phyloP scores from a whole-genome alignment of 2,797 vertebrate species.

The Sternarchorhynchus goeldii region DNA sequence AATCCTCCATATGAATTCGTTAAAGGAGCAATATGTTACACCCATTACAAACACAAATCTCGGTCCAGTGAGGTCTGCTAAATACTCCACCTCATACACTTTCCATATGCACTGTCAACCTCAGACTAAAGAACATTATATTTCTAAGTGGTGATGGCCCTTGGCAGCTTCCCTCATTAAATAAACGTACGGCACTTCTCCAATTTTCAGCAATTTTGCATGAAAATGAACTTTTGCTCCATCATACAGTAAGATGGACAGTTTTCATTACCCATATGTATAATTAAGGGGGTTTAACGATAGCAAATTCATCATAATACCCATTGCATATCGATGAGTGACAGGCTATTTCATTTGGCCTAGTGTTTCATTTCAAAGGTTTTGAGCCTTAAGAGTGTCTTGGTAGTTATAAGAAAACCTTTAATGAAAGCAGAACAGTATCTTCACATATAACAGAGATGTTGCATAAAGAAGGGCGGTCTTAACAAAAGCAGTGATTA shows the following conservation, averaged over 20 bases:
- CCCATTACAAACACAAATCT: too few species aligned
- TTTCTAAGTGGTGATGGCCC: conserved; percentile 23
- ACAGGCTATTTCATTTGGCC: conserved; percentile 70
- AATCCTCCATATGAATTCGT: too few species aligned
- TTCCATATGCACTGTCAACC: not conserved
- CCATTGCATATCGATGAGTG: conserved; percentile 58
- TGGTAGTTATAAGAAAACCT: conserved; percentile 61
- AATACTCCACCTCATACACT: too few species aligned
- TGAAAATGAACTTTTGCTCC: conserved; percentile 67
- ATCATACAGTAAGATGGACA: conserved; percentile 71
- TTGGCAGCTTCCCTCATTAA: conserved; percentile 6
- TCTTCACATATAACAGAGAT: conserved; percentile 26
- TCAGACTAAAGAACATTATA: conserved; percentile 2
- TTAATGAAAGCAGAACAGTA: conserved; percentile 26
- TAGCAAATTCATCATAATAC: conserved; percentile 75
- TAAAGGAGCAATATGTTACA: too few species aligned
- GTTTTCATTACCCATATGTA: conserved; percentile 72
- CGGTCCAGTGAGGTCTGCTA: too few species aligned
- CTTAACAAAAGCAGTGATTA: conserved; percentile 8
- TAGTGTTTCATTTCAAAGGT: conserved; percentile 66
- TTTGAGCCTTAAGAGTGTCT: conserved; percentile 63
- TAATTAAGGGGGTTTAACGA: conserved; percentile 76
- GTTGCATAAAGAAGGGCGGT: conserved; percentile 10
- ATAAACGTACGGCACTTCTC: conserved; percentile 41
- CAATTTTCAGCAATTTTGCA: conserved; percentile 63